phyloP scores from a whole-genome alignment of 2,888 invertebrate genomes.

The Sarcophaga variegata region DNA sequence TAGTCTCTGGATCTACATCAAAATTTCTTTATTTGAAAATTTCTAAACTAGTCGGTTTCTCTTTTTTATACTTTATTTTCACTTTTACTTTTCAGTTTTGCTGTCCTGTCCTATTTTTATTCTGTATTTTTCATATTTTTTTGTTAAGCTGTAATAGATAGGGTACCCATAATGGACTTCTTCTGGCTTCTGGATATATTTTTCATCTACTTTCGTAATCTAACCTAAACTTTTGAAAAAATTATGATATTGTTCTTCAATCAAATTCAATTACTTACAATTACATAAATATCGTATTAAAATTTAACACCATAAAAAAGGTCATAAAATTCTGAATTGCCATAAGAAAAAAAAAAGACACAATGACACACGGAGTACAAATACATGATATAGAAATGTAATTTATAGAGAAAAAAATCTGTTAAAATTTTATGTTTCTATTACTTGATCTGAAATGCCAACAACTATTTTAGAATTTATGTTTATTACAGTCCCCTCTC shows the following conservation, averaged over 20 bases:
- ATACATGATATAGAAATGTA: constrained; percentile 27
- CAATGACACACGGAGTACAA: neutral
- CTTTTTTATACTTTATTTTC: too few species aligned
- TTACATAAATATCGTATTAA: constrained; percentile 37
- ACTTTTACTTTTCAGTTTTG: too few species aligned
- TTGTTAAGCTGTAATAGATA: too few species aligned
- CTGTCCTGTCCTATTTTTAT: too few species aligned
- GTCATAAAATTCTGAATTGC: constrained; percentile 24
- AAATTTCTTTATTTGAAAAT: too few species aligned
- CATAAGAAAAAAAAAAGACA: neutral
- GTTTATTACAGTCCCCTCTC: constrained; percentile 56
- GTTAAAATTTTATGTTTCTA: constrained; percentile 59
- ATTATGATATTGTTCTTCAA: neutral
- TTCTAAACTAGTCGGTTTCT: too few species aligned
- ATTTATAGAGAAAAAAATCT: constrained; percentile 54
- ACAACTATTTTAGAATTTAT: constrained; percentile 63
- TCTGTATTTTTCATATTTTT: too few species aligned
- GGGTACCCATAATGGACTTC: too few species aligned
- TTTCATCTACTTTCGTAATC: too few species aligned
- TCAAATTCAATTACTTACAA: constrained; percentile 52
- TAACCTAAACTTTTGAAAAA: too few species aligned
- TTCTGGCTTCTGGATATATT: too few species aligned
- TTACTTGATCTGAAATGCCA: constrained; percentile 9
- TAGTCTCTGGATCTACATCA: too few species aligned
- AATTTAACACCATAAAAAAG: constrained; percentile 37